phyloP scores from a whole-genome alignment of 2,113 vertebrate genomes.

The Nothocercus nigrocapillus region DNA sequence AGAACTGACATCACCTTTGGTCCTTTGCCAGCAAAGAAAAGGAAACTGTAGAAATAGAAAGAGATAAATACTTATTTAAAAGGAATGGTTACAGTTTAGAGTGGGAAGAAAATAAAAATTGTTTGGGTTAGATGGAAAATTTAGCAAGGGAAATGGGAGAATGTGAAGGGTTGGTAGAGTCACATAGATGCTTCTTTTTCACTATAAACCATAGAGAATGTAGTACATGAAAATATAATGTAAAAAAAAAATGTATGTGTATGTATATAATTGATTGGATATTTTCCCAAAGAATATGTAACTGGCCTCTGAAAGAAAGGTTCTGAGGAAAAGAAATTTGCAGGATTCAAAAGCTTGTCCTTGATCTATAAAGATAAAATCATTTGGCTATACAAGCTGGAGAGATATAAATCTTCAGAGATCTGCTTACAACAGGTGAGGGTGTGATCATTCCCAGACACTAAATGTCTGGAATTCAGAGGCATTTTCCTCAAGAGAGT shows the following conservation, averaged over 20 bases:
- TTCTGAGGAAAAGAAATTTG: neutral
- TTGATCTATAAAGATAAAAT: neutral
- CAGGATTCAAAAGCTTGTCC: neutral
- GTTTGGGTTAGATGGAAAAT: neutral
- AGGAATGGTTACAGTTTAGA: conserved; percentile 5
- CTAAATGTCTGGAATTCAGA: neutral
- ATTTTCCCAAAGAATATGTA: neutral
- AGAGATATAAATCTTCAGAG: neutral
- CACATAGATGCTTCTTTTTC: neutral
- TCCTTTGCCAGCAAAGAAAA: conserved; percentile 24
- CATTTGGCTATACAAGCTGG: neutral
- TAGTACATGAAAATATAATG: neutral
- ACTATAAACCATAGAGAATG: neutral
- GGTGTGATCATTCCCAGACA: neutral
- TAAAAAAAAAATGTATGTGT: neutral
- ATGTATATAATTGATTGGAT: neutral
- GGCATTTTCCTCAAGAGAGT: neutral
- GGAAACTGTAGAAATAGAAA: conserved; percentile 54
- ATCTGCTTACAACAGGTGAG: neutral
- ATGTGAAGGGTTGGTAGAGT: neutral
- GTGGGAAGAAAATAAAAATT: conserved; percentile 11
- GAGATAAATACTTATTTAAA: conserved; percentile 34
- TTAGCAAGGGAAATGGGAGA: neutral
- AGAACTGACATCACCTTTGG: conserved; percentile 55
- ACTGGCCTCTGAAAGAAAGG: neutral